Base-by-base conservation (phyloP, 2,888 invertebrate species). In the Syrista parreyssii region DNA sequence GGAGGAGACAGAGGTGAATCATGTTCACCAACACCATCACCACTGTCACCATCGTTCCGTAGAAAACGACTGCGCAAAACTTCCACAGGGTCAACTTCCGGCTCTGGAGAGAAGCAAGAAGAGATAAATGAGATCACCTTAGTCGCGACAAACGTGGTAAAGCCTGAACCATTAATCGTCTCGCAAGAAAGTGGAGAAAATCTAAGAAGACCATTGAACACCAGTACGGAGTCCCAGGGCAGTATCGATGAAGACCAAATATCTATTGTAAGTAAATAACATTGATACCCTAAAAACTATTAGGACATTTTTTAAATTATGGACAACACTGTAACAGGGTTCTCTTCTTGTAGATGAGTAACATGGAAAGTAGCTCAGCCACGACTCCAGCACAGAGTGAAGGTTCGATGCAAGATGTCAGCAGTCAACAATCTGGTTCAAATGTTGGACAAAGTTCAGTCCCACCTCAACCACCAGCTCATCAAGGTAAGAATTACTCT, bases 11-110 rank as follows among this genome's bases (percentile, higher is more conserved):
- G 90, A 30, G 90, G 89, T 11, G 89, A 90, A 80, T 90, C 90
- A 23, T 90, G 90, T 81, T 90, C 90, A 12, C 90, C 90, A 11
- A 88, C 86, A 82, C 90, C 92, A 11, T 91, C 91, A 32, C 94
- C 95, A n/a, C 92, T 94, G 35, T 94, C 95, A 35, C 94, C 94
- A 31, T 94, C 96, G 34, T 88, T 90, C 77, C 88, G 91, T 77
- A 93, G 95, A 79, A 95, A 94, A 91, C 91, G 95, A 80, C 91
- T 95, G 87, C 91, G 95, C 84, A 95, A 95, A 91, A 93, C 94
- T 32, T 95, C 95, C 12, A 95, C 94, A 78, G 95, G 95, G 81
- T 90, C 90, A 1, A 89, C 89, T 36, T 89, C 90, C 68, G 88
- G 89, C n/a, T 89, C 89, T 6, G 90, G 88, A 2, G 90, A 90